Evolutionary conservation across 1,140 invertebrate genomes (phyloP).

Genomic region (Telenomus remus): DNA sequence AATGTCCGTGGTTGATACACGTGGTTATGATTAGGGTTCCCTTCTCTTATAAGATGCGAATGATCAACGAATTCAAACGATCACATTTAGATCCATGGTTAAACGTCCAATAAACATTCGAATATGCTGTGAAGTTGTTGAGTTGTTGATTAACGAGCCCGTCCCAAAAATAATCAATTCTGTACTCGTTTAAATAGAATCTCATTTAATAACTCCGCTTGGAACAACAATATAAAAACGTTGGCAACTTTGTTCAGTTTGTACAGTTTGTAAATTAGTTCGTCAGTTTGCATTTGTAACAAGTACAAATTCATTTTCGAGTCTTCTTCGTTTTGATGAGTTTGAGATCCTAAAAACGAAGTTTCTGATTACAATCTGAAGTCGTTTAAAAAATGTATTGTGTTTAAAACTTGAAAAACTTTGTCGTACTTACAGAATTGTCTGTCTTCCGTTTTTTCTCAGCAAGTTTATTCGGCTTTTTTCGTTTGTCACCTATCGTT

Average conservation of each 20-base stretch:
- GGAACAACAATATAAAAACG: conserved; percentile 32
- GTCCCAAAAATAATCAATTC: too few relatives aligned
- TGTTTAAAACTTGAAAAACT: too few relatives aligned
- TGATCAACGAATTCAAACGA: conserved; percentile 52
- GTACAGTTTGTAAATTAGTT: conserved; percentile 25
- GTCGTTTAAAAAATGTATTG: too few relatives aligned
- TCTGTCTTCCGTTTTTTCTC: conserved; percentile 25
- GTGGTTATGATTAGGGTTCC: conserved; percentile 45
- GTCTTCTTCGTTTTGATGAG: conserved; percentile 11
- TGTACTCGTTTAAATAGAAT: conserved; percentile 33
- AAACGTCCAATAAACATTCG: conserved; percentile 58
- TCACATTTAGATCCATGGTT: conserved; percentile 52
- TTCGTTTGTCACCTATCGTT: conserved; percentile 34
- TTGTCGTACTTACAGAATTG: conserved; percentile 1
- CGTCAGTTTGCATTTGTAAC: conserved; percentile 12
- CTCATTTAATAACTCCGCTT: conserved; percentile 29
- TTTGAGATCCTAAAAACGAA: conserved; percentile 23
- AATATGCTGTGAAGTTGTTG: conserved; percentile 41
- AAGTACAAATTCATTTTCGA: conserved; percentile 16
- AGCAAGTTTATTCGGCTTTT: conserved; percentile 19
- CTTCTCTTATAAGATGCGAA: conserved; percentile 45
- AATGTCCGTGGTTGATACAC: conserved; percentile 1
- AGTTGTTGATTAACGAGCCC: too few relatives aligned
- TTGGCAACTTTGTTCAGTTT: conserved; percentile 29
- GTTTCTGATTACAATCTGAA: not conserved